Percentiles rank a stretch among this genome's conserved stretches.
phyloP scores from a whole-genome alignment of 1,140 invertebrate species.

The Ridgeia piscesae region DNA sequence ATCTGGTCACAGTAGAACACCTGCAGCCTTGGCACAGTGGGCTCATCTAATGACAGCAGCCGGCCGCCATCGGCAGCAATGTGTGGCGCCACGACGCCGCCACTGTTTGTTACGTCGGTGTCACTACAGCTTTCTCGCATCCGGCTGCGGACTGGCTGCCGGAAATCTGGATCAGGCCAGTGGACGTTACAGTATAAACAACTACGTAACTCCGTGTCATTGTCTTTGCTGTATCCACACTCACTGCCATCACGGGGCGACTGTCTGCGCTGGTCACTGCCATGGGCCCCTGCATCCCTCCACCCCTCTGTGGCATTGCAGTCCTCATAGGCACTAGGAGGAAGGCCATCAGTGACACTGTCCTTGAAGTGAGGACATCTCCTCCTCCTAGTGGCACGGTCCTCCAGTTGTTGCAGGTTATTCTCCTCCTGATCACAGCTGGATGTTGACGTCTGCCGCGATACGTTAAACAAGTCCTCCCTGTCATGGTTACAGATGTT shows the following conservation, averaged over 20 bases:
- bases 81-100: background rate
- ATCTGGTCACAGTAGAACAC: background rate
- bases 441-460: constrained; percentile 3
- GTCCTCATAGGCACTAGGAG: background rate
- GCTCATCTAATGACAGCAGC: background rate
- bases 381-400: background rate
- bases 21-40: background rate
- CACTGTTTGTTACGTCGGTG: background rate
- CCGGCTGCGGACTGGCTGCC: background rate
- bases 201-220: background rate
- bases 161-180: background rate
- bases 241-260: background rate
- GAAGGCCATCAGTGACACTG: background rate
- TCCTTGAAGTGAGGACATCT: background rate
- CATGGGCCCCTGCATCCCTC: background rate
- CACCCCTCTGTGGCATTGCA: background rate
- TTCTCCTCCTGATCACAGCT: constrained; percentile 13
- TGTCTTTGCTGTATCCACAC: background rate
- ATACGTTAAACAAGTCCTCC: background rate
- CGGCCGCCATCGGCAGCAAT: background rate
- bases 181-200: background rate
- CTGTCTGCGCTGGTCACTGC: background rate
- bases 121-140: background rate
- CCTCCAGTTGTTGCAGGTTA: background rate
- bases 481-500: background rate